A percentile compares a stretch with the other conserved stretches of the same genome.
phyloP scores from a whole-genome alignment of 2,888 invertebrate genomes.

The Branchipolynoe longqiensis region DNA sequence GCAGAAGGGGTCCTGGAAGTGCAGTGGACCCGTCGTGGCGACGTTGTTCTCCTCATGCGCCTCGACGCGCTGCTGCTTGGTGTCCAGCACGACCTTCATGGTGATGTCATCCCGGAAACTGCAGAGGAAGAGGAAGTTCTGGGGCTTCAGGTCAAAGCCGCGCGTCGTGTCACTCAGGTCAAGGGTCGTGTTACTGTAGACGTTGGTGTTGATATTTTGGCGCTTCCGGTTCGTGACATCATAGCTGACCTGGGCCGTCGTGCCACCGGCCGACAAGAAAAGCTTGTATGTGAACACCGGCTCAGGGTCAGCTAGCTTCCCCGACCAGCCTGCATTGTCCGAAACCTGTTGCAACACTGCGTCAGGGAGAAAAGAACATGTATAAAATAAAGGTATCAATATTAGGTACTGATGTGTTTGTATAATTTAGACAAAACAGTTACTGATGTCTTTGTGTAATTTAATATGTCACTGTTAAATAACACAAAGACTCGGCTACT shows the following conservation, averaged over 20 bases:
- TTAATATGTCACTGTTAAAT: not conserved
- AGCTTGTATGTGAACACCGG: constrained; percentile 25
- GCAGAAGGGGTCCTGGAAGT: not conserved
- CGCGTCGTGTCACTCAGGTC: not conserved
- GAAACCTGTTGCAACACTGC: not conserved
- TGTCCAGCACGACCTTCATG: not conserved
- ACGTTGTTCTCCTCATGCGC: constrained; percentile 44
- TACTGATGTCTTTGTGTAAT: no score
- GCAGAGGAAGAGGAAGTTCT: constrained; percentile 42
- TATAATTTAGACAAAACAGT: not conserved
- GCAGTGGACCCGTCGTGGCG: not conserved
- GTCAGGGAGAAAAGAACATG: not conserved
- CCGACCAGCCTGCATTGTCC: not conserved
- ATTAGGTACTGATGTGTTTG: not conserved
- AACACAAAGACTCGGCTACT: not conserved
- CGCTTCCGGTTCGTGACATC: not conserved
- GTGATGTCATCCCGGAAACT: not conserved
- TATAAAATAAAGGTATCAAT: not conserved
- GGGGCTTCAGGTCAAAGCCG: not conserved
- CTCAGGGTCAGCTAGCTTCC: not conserved
- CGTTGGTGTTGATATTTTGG: not conserved
- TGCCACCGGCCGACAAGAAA: not conserved
- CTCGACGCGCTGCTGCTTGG: not conserved
- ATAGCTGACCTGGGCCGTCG: not conserved
- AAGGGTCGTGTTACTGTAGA: not conserved